phyloP scores from a whole-genome alignment of 37 sponge, comb jelly and placozoan species.

The Cladorhizidae sp. region DNA sequence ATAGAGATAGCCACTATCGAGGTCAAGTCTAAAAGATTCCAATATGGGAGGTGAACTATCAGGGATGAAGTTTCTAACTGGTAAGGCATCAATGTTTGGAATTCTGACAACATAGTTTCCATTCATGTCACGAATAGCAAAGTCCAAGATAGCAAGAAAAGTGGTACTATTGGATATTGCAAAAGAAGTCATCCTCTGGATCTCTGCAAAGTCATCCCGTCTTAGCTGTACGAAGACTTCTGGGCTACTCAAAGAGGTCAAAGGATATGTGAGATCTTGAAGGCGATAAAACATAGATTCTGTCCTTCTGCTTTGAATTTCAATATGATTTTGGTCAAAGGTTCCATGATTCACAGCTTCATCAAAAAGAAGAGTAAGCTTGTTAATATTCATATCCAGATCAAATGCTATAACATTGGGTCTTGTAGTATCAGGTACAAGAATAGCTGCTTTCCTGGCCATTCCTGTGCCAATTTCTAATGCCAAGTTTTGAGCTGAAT shows the following conservation, averaged over 20 bases:
- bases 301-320: constrained; percentile 32
- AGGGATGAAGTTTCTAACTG: constrained; percentile 66
- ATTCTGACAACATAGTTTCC: constrained; percentile 63
- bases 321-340: constrained; percentile 42
- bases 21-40: constrained; percentile 51
- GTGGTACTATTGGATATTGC: constrained; percentile 51
- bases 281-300: constrained; percentile 17
- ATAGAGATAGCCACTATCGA: constrained; percentile 48
- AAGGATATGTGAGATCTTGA: neutral
- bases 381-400: constrained; percentile 65
- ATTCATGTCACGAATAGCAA: constrained; percentile 77
- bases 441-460: constrained; percentile 18
- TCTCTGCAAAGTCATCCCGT: constrained; percentile 17
- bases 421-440: constrained; percentile 59
- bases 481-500: constrained; percentile 63
- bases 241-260: constrained; percentile 25
- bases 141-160: constrained; percentile 68
- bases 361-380: constrained; percentile 57
- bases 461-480: constrained; percentile 8
- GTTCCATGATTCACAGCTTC: constrained; percentile 59
- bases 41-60: constrained; percentile 79
- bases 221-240: constrained; percentile 13
- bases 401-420: constrained; percentile 58
- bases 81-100: constrained; percentile 61
- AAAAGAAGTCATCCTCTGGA: constrained; percentile 17